These are phyloP conservation scores for Acronicta alni DNA, from an alignment of 2,888 invertebrate genomes.

Conservation along the genomic window DNA sequence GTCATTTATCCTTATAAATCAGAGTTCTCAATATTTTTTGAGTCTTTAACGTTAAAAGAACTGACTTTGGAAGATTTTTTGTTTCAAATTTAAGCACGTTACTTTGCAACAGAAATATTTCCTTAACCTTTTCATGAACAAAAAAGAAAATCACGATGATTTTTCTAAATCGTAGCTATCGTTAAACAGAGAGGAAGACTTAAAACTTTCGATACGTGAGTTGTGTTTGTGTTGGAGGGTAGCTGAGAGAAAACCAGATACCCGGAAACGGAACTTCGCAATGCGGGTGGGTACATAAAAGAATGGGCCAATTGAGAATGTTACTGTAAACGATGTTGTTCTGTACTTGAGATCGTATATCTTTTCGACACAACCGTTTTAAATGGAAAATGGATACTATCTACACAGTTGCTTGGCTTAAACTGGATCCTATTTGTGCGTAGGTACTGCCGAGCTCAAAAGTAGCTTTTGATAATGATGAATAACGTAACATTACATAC, in stretches of 20 bases:
- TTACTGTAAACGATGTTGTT: slow-evolving; percentile 34
- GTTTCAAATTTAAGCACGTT: background rate
- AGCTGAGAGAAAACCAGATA: slow-evolving; percentile 40
- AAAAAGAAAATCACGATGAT: slow-evolving; percentile 26
- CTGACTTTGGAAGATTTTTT: no score
- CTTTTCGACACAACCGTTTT: slow-evolving; percentile 1
- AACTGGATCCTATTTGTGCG: no score
- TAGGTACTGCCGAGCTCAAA: no score
- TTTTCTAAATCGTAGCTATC: slow-evolving; percentile 23
- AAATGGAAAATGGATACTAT: background rate
- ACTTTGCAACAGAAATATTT: slow-evolving; percentile 9
- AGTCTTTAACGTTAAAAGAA: no score
- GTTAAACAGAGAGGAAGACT: slow-evolving; percentile 32
- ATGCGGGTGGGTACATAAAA: slow-evolving; percentile 57
- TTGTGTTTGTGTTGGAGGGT: slow-evolving; percentile 45
- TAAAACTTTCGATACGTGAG: slow-evolving; percentile 37
- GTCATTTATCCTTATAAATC: no score
- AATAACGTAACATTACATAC: no score
- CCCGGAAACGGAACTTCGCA: slow-evolving; percentile 44
- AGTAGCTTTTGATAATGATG: no score
- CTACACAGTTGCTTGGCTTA: no score
- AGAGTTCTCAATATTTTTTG: no score
- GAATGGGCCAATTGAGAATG: slow-evolving; percentile 46
- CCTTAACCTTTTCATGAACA: slow-evolving; percentile 5
- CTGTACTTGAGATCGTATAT: slow-evolving; percentile 17